Base-by-base conservation (phyloP, 1,140 invertebrate species). In the Drosophila oshimai region DNA sequence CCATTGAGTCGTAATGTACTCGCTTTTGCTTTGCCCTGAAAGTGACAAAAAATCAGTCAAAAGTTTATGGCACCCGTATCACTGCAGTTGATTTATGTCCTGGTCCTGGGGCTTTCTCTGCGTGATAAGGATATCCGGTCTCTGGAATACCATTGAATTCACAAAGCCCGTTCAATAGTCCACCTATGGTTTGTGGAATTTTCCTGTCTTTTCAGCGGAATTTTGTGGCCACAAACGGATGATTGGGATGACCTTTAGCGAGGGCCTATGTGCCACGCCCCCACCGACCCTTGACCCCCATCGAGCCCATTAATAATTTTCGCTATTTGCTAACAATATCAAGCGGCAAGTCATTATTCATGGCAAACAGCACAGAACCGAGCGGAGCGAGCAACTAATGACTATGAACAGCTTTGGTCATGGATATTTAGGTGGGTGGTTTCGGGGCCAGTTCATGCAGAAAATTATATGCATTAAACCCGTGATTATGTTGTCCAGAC, bases 381-480 rank as follows among this genome's bases (percentile, higher is more conserved):
- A 22, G 24, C 62, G 15, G 22, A 36, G 58, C 57, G 24, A 37
- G 47, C 71, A 80, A 79, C 79, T 86, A 79, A 84, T 86, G 80
- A 84, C 83, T 86, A 86, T 68, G 75, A 79, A 68, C 74, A 78
- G 74, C 67, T 55, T 64, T 47, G 50, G 69, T 44, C 58, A 61
- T 44, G 74, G 39, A 67, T 54, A 67, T 55, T 58, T 70, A 53
- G 22, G 31, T 41, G 28, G 37, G 53, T 46, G 44, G 41, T 46
- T 37, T 57, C 45, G 64, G 57, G 50, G 68, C 50, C 78, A 73
- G 71, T 84, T 84, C 84, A 88, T 89, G 84, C 79, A 79, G 78
- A 88, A 89, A 88, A 88, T 88, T 89, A 88, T 89, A 88, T 83
- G 72, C 84, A 88, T 88, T 89, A 88, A 89, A 54, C 75, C 76